Evolutionary conservation across 2,113 vertebrate species (phyloP).

Genomic region (Ameiurus melas): DNA sequence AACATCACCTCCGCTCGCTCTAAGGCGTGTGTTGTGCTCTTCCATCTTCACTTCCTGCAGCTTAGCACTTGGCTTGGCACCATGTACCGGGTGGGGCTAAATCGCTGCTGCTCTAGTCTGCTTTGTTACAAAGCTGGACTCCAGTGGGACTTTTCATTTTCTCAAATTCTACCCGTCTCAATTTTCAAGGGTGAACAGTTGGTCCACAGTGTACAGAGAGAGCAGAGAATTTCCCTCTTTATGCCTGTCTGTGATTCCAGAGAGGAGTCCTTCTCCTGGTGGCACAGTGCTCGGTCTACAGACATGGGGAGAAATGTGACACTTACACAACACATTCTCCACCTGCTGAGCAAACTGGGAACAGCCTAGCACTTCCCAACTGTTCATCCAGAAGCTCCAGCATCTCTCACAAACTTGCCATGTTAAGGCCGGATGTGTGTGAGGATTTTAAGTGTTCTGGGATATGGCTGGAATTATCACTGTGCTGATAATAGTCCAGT

Average conservation of each 20-base stretch:
- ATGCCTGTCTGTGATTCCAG: constrained; percentile 29
- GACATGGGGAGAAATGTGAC: constrained; percentile 52
- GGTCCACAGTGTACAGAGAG: constrained; percentile 31
- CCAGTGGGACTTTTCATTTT: constrained; percentile 39
- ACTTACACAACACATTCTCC: constrained; percentile 64
- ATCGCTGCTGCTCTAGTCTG: constrained; percentile 40
- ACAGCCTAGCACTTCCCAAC: constrained; percentile 41
- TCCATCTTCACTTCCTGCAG: constrained; percentile 44
- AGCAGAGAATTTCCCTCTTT: constrained; percentile 40
- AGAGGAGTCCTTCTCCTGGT: constrained; percentile 25
- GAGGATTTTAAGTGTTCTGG: constrained; percentile 32
- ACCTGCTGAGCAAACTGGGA: constrained; percentile 31
- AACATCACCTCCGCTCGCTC: constrained; percentile 7
- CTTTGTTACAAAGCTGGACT: constrained; percentile 47
- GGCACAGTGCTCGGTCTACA: constrained; percentile 31
- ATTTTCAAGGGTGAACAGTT: constrained; percentile 48
- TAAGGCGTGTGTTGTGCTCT: constrained; percentile 32
- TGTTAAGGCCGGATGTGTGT: constrained; percentile 20
- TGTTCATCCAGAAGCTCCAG: background rate
- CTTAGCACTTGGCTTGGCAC: constrained; percentile 39
- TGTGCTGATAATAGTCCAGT: constrained; percentile 35
- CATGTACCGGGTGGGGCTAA: constrained; percentile 48
- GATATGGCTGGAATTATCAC: constrained; percentile 42
- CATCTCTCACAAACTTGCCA: constrained; percentile 21
- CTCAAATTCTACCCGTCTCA: constrained; percentile 40